Evolutionary conservation across 2,888 invertebrate species (phyloP).

Genomic region (Nomada ferruginata): DNA sequence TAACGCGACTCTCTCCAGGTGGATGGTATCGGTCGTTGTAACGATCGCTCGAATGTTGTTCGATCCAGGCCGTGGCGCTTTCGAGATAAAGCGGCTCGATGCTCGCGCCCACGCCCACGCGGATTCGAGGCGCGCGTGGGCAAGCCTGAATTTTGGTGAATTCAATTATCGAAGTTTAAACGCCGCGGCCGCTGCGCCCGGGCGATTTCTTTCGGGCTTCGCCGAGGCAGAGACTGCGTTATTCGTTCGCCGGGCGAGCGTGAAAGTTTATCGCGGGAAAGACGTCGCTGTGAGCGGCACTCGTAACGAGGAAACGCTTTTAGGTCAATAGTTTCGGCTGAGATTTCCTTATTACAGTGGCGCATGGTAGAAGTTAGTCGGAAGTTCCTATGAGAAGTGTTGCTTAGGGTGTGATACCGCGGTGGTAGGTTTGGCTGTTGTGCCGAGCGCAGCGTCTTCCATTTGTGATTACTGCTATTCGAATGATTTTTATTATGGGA

Average conservation of each 20-base stretch:
- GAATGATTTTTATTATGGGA: too few relatives aligned
- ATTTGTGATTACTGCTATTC: too few relatives aligned
- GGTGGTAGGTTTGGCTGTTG: neutral
- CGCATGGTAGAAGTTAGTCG: neutral
- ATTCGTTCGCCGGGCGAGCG: neutral
- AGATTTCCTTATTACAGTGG: neutral
- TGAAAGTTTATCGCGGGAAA: constrained; percentile 20
- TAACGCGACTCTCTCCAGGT: constrained; percentile 16
- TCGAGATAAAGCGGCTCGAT: constrained; percentile 53
- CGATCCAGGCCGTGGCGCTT: constrained; percentile 41
- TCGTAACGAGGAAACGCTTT: constrained; percentile 11
- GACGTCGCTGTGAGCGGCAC: constrained; percentile 2
- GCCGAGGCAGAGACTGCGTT: neutral
- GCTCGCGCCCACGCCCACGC: constrained; percentile 52
- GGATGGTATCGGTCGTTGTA: constrained; percentile 42
- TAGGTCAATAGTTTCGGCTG: neutral
- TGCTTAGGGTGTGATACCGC: neutral
- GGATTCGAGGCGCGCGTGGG: constrained; percentile 30
- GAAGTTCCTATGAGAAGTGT: neutral
- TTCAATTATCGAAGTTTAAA: constrained; percentile 58
- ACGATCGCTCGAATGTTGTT: constrained; percentile 43
- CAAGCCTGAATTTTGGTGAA: constrained; percentile 48
- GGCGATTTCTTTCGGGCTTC: constrained; percentile 1
- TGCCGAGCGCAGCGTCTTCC: neutral
- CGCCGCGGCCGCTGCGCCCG: constrained; percentile 6